Percentiles rank a stretch among this genome's conserved stretches.
Evolutionary conservation across 2,113 vertebrate genomes (phyloP).

Genomic region (Mohoua ochrocephala): DNA sequence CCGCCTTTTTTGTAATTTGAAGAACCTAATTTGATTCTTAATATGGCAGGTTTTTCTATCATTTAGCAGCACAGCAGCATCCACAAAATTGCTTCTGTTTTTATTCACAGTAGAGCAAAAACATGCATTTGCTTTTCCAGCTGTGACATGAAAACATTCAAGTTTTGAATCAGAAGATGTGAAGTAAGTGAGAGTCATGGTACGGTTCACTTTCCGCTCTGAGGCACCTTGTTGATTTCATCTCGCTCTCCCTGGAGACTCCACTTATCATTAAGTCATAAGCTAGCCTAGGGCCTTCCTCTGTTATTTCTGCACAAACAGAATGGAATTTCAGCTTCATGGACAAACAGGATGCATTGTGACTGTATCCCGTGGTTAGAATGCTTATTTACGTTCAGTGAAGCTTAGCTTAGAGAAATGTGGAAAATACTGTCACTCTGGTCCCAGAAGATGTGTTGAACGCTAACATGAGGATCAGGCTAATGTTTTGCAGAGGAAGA

Average conservation of each 20-base stretch:
- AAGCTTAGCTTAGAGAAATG: background rate
- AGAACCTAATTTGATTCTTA: background rate
- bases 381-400: background rate
- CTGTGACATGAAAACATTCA: background rate
- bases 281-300: background rate
- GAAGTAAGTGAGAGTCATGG: background rate
- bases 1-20: background rate
- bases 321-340: background rate
- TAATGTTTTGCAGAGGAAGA: background rate
- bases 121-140: background rate
- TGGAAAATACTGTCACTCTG: background rate
- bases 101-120: background rate
- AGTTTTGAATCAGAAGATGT: background rate
- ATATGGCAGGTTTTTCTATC: background rate
- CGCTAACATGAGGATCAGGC: background rate
- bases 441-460: background rate
- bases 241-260: background rate
- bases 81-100: background rate
- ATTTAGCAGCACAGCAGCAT: background rate
- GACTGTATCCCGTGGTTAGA: background rate
- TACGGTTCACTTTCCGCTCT: background rate
- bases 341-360: background rate
- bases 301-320: background rate
- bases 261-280: background rate
- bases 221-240: background rate